phyloP scores from a whole-genome alignment of 1,140 invertebrate species.

The Zaprionus capensis region DNA sequence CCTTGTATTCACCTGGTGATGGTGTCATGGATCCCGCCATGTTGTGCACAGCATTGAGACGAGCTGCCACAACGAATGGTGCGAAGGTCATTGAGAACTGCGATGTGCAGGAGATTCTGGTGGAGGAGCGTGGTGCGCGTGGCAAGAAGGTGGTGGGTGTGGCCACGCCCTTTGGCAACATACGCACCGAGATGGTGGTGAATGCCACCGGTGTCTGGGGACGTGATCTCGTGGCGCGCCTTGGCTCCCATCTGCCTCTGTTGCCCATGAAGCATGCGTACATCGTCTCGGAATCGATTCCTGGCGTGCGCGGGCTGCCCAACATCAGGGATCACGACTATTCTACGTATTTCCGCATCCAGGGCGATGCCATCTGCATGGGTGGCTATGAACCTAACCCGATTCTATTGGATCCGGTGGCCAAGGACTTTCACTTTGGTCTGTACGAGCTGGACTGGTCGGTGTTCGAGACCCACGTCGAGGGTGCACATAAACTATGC shows the following conservation, averaged over 20 bases:
- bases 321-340: slow-evolving; percentile 94
- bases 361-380: slow-evolving; percentile 91
- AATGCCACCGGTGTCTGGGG: slow-evolving; percentile 93
- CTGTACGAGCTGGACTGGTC: slow-evolving; percentile 95
- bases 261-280: slow-evolving; percentile 95
- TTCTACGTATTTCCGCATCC: slow-evolving; percentile 92
- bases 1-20: slow-evolving; percentile 92
- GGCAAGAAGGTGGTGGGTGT: slow-evolving; percentile 91
- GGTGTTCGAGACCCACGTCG: slow-evolving; percentile 91
- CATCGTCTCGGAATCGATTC: slow-evolving; percentile 91
- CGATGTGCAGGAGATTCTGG: slow-evolving; percentile 88
- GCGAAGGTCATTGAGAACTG: slow-evolving; percentile 91
- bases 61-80: slow-evolving; percentile 88
- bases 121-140: slow-evolving; percentile 70
- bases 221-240: slow-evolving; percentile 88
- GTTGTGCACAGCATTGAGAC: slow-evolving; percentile 90
- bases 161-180: slow-evolving; percentile 87
- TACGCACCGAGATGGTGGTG: slow-evolving; percentile 88
- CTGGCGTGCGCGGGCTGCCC: slow-evolving; percentile 89
- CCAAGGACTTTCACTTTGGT: slow-evolving; percentile 91
- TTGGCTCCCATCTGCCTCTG: slow-evolving; percentile 90
- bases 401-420: slow-evolving; percentile 90
- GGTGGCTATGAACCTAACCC: slow-evolving; percentile 96
- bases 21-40: slow-evolving; percentile 93
- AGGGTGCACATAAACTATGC: slow-evolving; percentile 89